Evolutionary conservation across 2,113 vertebrate species (phyloP).

Genomic region (Spea bombifrons): DNA sequence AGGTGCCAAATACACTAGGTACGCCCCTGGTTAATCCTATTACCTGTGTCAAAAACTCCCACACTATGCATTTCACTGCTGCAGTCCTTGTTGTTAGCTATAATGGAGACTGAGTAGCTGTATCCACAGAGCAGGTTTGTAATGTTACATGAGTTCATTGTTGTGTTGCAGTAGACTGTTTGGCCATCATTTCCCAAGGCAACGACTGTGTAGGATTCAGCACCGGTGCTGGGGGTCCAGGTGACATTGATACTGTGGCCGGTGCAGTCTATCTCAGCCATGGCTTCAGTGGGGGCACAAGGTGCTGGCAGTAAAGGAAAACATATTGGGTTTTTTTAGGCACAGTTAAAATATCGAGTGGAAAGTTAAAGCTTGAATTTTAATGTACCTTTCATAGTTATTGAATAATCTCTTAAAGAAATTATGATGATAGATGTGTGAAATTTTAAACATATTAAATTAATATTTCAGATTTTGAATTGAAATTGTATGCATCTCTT

Average conservation of each 20-base stretch:
- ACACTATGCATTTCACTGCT: neutral
- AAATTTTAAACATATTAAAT: too few species aligned
- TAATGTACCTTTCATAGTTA: too few species aligned
- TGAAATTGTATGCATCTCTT: too few species aligned
- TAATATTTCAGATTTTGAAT: too few species aligned
- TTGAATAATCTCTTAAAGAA: too few species aligned
- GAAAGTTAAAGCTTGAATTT: too few species aligned
- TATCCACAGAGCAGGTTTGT: slow-evolving; percentile 31
- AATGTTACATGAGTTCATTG: slow-evolving; percentile 20
- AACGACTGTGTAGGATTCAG: slow-evolving; percentile 26
- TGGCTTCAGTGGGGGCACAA: slow-evolving; percentile 14
- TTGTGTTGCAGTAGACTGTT: slow-evolving; percentile 30
- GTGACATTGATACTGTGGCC: slow-evolving; percentile 21
- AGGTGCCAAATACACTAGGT: too few species aligned
- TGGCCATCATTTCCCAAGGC: slow-evolving; percentile 32
- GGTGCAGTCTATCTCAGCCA: slow-evolving; percentile 20
- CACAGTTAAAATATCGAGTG: too few species aligned
- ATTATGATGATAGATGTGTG: too few species aligned
- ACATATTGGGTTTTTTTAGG: neutral
- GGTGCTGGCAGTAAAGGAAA: slow-evolving; percentile 22
- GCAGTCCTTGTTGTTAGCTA: slow-evolving; percentile 5
- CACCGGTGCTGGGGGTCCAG: slow-evolving; percentile 35
- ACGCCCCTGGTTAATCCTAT: neutral
- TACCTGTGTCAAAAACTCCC: slow-evolving; percentile 11
- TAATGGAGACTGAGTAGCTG: slow-evolving; percentile 17